phyloP scores from a whole-genome alignment of 2,113 vertebrate species.

The Oriolus oriolus region DNA sequence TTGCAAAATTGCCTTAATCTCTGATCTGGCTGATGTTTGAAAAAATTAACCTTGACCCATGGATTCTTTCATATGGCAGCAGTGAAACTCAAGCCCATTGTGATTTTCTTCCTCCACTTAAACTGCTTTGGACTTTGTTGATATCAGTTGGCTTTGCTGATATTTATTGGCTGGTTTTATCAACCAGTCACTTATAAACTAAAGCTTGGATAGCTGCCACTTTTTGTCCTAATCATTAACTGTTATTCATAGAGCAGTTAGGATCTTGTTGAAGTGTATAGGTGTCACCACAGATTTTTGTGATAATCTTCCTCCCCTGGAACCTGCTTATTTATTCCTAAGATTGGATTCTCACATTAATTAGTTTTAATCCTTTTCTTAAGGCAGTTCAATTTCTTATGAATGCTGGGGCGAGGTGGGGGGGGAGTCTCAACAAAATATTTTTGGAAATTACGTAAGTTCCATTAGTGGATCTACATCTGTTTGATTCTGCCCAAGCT shows the following conservation, averaged over 20 bases:
- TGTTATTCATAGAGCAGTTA: not conserved
- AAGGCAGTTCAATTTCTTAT: not conserved
- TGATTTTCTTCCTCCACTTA: not conserved
- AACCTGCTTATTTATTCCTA: not conserved
- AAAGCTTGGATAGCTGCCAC: not conserved
- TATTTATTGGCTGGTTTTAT: not conserved
- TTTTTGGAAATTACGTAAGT: not conserved
- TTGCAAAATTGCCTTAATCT: not conserved
- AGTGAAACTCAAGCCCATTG: not conserved
- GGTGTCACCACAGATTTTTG: not conserved
- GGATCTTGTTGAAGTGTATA: not conserved
- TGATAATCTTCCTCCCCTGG: not conserved
- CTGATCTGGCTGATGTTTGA: not conserved
- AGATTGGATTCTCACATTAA: not conserved
- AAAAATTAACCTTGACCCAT: not conserved
- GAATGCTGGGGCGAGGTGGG: too few species aligned
- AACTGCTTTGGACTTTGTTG: not conserved
- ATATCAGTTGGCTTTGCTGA: too few species aligned
- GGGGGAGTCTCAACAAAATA: not conserved
- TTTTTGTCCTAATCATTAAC: constrained; percentile 22
- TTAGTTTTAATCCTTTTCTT: not conserved
- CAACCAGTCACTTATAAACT: not conserved
- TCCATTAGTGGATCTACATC: not conserved
- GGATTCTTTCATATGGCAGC: not conserved
- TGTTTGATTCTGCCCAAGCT: not conserved